These are phyloP conservation scores for Morus bassanus DNA, from an alignment of 2,797 vertebrate species.

Conservation along the genomic window DNA sequence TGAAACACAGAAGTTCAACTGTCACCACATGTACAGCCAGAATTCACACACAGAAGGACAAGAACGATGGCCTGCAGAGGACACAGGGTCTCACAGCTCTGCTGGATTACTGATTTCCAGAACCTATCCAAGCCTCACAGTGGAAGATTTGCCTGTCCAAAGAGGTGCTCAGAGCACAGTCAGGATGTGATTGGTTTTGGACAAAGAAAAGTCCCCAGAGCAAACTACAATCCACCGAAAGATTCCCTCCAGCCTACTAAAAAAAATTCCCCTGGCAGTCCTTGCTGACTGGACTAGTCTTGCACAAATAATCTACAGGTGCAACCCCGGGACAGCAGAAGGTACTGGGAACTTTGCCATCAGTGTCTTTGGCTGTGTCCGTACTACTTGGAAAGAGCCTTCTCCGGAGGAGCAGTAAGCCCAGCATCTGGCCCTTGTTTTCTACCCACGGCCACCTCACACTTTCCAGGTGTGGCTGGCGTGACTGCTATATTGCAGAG, in stretches of 20 bases:
- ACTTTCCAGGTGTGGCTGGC: background rate
- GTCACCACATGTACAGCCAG: background rate
- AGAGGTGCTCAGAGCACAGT: background rate
- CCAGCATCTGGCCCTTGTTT: background rate
- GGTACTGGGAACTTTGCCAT: slow-evolving; percentile 24
- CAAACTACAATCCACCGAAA: background rate
- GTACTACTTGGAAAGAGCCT: background rate
- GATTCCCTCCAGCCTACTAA: background rate
- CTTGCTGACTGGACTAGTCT: background rate
- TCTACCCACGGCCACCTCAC: background rate
- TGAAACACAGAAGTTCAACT: slow-evolving; percentile 65
- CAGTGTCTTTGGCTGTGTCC: background rate
- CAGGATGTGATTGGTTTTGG: background rate
- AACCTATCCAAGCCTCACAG: background rate
- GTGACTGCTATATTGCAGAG: background rate
- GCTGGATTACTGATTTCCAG: background rate
- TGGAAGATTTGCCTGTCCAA: background rate
- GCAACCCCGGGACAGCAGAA: background rate
- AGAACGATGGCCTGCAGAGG: background rate
- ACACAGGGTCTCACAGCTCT: background rate
- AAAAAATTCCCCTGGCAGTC: background rate
- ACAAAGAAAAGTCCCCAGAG: background rate
- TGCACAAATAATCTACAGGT: background rate
- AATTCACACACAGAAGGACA: background rate
- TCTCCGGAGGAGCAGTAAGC: background rate